phyloP scores from a whole-genome alignment of 1,140 invertebrate species.

The Steinernema feltiae region DNA sequence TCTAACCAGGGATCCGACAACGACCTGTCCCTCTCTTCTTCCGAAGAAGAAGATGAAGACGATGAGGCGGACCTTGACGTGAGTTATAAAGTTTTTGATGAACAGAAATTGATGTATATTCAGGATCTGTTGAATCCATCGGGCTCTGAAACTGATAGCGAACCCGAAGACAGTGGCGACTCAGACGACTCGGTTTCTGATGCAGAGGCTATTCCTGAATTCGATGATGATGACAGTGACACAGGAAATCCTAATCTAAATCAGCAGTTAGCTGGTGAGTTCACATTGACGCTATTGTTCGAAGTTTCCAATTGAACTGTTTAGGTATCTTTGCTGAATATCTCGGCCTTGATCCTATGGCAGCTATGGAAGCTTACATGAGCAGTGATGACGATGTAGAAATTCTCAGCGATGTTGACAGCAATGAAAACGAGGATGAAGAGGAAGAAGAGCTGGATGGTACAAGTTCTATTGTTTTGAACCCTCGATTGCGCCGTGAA shows the following conservation, averaged over 20 bases:
- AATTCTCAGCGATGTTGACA: background rate
- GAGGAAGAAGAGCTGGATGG: background rate
- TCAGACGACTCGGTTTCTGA: no score
- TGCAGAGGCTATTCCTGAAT: no score
- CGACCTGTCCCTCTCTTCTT: background rate
- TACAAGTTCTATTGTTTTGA: background rate
- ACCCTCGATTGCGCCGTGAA: background rate
- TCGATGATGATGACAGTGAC: no score
- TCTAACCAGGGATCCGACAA: background rate
- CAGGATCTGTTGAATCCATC: background rate
- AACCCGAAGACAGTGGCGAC: no score
- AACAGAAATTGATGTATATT: background rate
- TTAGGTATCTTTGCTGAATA: background rate
- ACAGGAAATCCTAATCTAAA: background rate
- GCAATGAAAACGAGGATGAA: background rate
- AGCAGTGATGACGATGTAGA: background rate
- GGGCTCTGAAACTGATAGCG: background rate
- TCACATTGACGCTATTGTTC: no score
- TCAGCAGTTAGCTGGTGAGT: no score
- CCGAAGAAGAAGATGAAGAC: background rate
- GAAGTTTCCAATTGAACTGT: no score
- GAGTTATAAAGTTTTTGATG: background rate
- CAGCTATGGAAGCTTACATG: background rate
- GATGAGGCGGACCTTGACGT: background rate
- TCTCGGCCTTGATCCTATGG: background rate